Percentiles rank a stretch among this genome's conserved stretches.
phyloP scores from a whole-genome alignment of 2,888 invertebrate genomes.

The Pheosia gnoma region DNA sequence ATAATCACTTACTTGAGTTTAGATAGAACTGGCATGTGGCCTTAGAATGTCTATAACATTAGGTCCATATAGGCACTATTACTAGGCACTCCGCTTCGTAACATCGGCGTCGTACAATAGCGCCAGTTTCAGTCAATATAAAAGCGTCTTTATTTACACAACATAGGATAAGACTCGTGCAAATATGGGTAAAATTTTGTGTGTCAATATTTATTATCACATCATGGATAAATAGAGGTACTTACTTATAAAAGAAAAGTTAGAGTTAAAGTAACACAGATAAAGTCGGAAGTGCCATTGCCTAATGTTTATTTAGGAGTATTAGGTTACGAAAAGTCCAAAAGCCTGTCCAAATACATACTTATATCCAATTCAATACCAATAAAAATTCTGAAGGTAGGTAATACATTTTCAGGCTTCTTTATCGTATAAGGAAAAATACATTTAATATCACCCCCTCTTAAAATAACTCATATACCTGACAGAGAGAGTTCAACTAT shows the following conservation, averaged over 20 bases:
- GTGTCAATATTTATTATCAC: conserved; percentile 49
- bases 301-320: not conserved
- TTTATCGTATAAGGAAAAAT: not conserved
- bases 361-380: not conserved
- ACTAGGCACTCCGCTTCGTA: conserved; percentile 28
- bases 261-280: not conserved
- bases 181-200: conserved; percentile 57
- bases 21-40: not conserved
- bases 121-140: conserved; percentile 59
- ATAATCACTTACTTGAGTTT: no score
- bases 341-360: not conserved
- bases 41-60: conserved; percentile 24
- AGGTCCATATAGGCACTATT: conserved; percentile 12
- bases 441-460: no score
- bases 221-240: conserved; percentile 29
- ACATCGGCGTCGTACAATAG: conserved; percentile 56
- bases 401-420: not conserved
- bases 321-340: no score
- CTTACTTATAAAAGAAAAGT: conserved; percentile 21
- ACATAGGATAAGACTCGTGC: conserved; percentile 54
- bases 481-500: no score
- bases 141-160: conserved; percentile 59
- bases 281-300: not conserved
- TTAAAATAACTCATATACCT: no score
- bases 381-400: not conserved